phyloP scores from a whole-genome alignment of 2,888 invertebrate genomes.

The Cephus runcator region DNA sequence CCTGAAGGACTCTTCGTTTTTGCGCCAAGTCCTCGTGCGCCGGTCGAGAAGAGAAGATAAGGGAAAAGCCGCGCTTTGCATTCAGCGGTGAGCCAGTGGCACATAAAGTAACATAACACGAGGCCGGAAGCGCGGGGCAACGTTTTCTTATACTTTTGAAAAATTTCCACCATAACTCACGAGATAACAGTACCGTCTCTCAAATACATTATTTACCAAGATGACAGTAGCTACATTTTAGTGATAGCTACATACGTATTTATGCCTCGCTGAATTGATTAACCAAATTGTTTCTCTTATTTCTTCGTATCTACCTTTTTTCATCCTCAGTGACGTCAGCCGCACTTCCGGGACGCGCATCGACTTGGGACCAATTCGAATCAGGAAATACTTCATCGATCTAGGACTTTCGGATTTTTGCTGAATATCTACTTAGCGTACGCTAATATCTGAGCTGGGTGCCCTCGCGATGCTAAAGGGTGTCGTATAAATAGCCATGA shows the following conservation, averaged over 20 bases:
- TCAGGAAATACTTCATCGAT: neutral
- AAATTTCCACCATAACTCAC: conserved; percentile 50
- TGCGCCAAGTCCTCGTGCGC: neutral
- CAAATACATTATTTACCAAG: conserved; percentile 47
- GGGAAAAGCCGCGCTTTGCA: conserved; percentile 5
- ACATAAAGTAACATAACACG: conserved; percentile 2
- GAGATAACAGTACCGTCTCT: conserved; percentile 48
- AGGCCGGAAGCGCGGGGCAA: conserved; percentile 20
- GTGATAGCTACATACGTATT: conserved; percentile 14
- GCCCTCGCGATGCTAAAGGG: neutral
- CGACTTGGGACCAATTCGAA: neutral
- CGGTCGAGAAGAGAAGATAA: neutral
- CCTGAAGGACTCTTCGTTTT: neutral
- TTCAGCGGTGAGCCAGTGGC: conserved; percentile 11
- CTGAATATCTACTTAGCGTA: neutral
- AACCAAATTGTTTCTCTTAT: neutral
- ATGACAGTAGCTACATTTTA: conserved; percentile 32
- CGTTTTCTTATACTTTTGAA: conserved; percentile 44
- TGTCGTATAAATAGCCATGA: neutral
- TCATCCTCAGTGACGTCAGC: neutral
- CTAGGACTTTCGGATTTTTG: neutral
- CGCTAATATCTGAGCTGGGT: neutral
- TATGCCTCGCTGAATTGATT: conserved; percentile 24
- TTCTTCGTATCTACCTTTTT: neutral
- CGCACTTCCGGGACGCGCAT: neutral